Evolutionary conservation across 2,888 invertebrate species (phyloP).

Genomic region (Kuschelorhynchus macadamiae): DNA sequence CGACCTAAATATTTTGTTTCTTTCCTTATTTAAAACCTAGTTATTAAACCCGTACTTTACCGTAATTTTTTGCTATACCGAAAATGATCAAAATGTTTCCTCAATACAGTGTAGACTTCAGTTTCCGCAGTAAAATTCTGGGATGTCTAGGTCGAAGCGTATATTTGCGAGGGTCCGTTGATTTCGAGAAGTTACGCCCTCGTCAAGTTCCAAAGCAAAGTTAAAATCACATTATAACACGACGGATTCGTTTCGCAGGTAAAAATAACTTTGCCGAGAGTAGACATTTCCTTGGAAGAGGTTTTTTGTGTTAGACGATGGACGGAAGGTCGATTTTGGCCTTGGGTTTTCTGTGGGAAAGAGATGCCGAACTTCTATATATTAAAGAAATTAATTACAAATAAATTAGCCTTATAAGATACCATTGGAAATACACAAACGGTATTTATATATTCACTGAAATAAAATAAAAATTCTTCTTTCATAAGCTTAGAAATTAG

Average conservation of each 20-base stretch:
- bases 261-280: constrained; percentile 39
- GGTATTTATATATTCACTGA: no score
- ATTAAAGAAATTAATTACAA: background rate
- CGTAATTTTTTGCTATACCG: background rate
- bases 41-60: no score
- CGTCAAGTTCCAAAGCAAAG: constrained; percentile 21
- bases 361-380: no score
- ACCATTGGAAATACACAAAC: no score
- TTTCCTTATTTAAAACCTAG: no score
- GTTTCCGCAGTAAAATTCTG: constrained; percentile 24
- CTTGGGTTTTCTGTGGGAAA: constrained; percentile 32
- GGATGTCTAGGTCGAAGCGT: background rate
- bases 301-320: constrained; percentile 14
- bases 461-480: no score
- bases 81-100: constrained; percentile 1
- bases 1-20: no score
- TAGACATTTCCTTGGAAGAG: constrained; percentile 36
- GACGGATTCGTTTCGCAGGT: constrained; percentile 40
- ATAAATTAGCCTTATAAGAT: no score
- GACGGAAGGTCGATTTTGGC: constrained; percentile 23
- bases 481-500: no score
- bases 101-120: constrained; percentile 15
- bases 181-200: constrained; percentile 28
- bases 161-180: constrained; percentile 21
- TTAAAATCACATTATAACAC: constrained; percentile 34